Conservation (phyloP, 1,140 invertebrate genomes). For the Papilio xuthus region DNA sequence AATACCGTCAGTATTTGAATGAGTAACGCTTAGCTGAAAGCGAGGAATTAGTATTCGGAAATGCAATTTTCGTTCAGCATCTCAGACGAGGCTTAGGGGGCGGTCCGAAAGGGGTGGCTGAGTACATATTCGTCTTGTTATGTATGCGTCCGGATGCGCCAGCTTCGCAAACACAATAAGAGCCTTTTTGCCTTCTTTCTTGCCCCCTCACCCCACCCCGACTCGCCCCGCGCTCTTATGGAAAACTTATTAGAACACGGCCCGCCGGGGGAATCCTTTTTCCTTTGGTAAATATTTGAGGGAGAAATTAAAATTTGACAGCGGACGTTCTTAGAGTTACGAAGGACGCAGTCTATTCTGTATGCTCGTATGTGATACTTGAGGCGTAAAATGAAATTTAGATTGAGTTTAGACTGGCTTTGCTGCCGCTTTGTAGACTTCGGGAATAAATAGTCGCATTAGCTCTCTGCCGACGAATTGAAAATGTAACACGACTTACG, state of each 20-base stretch:
- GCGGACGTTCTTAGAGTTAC: slow-evolving; percentile 68
- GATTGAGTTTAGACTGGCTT: slow-evolving; percentile 76
- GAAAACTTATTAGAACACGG: slow-evolving; percentile 80
- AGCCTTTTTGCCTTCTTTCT: slow-evolving; percentile 60
- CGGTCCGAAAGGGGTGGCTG: slow-evolving; percentile 65
- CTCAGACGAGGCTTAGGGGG: slow-evolving; percentile 55
- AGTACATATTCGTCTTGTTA: slow-evolving; percentile 81
- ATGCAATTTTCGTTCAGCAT: slow-evolving; percentile 78
- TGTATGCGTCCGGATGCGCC: slow-evolving; percentile 79
- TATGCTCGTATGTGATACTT: slow-evolving; percentile 77
- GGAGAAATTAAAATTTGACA: slow-evolving; percentile 82
- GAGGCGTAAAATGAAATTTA: slow-evolving; percentile 80
- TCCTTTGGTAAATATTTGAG: slow-evolving; percentile 81
- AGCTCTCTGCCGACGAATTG: slow-evolving; percentile 31
- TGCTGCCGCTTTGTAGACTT: slow-evolving; percentile 51
- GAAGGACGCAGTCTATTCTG: slow-evolving; percentile 70
- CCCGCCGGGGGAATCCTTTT: slow-evolving; percentile 80
- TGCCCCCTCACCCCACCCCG: slow-evolving; percentile 42
- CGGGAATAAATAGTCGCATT: slow-evolving; percentile 37
- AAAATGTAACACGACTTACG: slow-evolving; percentile 17
- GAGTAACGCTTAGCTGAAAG: slow-evolving; percentile 51
- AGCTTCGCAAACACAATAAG: slow-evolving; percentile 81
- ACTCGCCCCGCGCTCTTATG: slow-evolving; percentile 68
- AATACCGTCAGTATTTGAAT: slow-evolving; percentile 39
- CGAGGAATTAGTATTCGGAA: slow-evolving; percentile 76